Percentiles rank a stretch among this genome's conserved stretches.
Evolutionary conservation across 30 jellyfish, hydroid and myxozoan species (phyloP).

Genomic region (Mastigias papua): DNA sequence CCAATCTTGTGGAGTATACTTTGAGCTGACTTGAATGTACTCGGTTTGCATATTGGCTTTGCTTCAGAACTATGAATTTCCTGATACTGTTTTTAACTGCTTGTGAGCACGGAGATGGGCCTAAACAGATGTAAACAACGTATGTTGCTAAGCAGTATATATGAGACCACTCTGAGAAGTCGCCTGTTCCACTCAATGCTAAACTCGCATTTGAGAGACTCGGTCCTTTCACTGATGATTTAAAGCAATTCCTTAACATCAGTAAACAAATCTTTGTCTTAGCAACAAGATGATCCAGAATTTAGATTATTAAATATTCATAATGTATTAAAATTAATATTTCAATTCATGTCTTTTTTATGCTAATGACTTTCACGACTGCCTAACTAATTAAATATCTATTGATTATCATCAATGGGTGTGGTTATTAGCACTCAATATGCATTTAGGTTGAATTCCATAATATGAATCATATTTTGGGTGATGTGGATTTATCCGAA

Average conservation of each 20-base stretch:
- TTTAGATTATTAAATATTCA: conserved; percentile 58
- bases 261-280: conserved; percentile 69
- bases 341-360: conserved; percentile 25
- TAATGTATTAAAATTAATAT: conserved; percentile 4
- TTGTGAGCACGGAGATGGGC: neutral
- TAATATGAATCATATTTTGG: neutral
- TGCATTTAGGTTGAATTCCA: conserved; percentile 25
- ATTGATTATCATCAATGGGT: conserved; percentile 28
- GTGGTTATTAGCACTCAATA: conserved; percentile 28
- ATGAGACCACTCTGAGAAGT: neutral
- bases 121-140: conserved; percentile 25
- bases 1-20: conserved; percentile 78
- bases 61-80: neutral
- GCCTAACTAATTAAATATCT: conserved; percentile 6
- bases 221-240: neutral
- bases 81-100: neutral
- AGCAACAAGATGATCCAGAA: conserved; percentile 43
- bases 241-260: conserved; percentile 8
- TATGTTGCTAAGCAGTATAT: conserved; percentile 30
- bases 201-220: neutral
- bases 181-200: neutral
- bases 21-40: conserved; percentile 60
- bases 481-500: neutral
- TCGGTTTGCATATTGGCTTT: conserved; percentile 75
- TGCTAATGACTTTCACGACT: conserved; percentile 8